Evolutionary conservation across 1,140 invertebrate genomes (phyloP), one percentile per base, ranked within the genome.

Genomic region (Cydia strobilella): DNA sequence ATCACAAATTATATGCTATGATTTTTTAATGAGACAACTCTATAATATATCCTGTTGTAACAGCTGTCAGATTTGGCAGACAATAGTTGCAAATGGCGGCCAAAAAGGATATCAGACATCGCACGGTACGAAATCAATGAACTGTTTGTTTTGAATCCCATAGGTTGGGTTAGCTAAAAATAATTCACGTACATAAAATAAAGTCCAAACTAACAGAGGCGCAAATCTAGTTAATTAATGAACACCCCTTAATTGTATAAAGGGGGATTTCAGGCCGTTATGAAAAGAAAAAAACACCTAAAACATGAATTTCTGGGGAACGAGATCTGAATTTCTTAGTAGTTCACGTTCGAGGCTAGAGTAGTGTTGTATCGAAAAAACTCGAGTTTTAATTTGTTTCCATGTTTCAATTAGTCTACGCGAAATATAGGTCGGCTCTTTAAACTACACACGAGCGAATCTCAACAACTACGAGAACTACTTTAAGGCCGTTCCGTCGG

Each of bases 1-100:
- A 18, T 12, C 31, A 35, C 31, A n/a, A 69, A 69, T 35, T 9
- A 35, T 69, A 35, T 39, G 65, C 35, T 20, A 18, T 69, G 31
- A 69, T n/a, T 69, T 35, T 69, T 69, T 69, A 69, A 69, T 69
- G 65, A 69, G 63, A 69, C 25, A 18, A 31, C 3, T 15, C 31
- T 13, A 6, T 51, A 18, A 51, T 51, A 51, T 18, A 31, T 66
- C 63, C 63, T 66, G 63, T 31, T 27, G 23, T 25, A 13, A 27
- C 7, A 63, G 18, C 20, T 12, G 7, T 66, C 63, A n/a, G 63
- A 66, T 66, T 66, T 66, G 63, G 63, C 63, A 66, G 3, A 66
- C 63, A 66, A 66, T 66, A 31, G 63, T 31, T 35, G 25, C 63
- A 66, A 66, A 66, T 66, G 48, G 48, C 48, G 48, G 1, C 15